phyloP scores from a whole-genome alignment of 2,888 invertebrate species.

The Hydriomena furcata region DNA sequence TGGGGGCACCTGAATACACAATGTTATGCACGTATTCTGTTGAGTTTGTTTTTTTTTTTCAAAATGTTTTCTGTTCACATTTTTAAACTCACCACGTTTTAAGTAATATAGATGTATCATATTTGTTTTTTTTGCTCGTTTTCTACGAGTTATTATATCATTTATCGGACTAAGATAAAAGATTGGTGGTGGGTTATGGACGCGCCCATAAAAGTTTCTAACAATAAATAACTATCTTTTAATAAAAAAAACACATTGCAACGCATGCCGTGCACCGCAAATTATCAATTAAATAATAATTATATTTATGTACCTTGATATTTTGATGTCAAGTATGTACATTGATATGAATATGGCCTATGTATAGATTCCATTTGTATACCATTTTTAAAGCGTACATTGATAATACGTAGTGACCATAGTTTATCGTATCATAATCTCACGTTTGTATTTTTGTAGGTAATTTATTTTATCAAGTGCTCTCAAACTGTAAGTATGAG shows the following conservation, averaged over 20 bases:
- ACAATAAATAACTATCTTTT: too few relatives aligned
- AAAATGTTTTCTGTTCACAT: slow-evolving; percentile 4
- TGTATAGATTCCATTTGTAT: background rate
- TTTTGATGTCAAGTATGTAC: too few relatives aligned
- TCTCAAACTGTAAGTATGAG: background rate
- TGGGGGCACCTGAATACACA: slow-evolving; percentile 7
- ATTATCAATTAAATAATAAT: too few relatives aligned
- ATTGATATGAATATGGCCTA: background rate
- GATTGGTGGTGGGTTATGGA: too few relatives aligned
- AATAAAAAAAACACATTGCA: too few relatives aligned
- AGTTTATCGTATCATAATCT: background rate
- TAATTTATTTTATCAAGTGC: slow-evolving; percentile 14
- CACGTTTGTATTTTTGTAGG: slow-evolving; percentile 15
- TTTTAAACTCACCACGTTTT: background rate
- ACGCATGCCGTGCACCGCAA: too few relatives aligned
- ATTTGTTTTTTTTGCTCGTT: too few relatives aligned
- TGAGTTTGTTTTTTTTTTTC: slow-evolving; percentile 13
- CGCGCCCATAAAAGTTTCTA: too few relatives aligned
- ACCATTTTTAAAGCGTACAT: slow-evolving; percentile 8
- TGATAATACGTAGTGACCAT: background rate
- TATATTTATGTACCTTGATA: too few relatives aligned
- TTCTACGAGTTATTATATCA: too few relatives aligned
- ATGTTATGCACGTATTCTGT: slow-evolving; percentile 15
- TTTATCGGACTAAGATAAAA: too few relatives aligned
- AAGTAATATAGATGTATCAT: too few relatives aligned